Evolutionary conservation across 23 tunicate genomes (phyloP), one percentile per base, ranked within the genome.

Genomic region (Oikopleura vanhoeffeni): DNA sequence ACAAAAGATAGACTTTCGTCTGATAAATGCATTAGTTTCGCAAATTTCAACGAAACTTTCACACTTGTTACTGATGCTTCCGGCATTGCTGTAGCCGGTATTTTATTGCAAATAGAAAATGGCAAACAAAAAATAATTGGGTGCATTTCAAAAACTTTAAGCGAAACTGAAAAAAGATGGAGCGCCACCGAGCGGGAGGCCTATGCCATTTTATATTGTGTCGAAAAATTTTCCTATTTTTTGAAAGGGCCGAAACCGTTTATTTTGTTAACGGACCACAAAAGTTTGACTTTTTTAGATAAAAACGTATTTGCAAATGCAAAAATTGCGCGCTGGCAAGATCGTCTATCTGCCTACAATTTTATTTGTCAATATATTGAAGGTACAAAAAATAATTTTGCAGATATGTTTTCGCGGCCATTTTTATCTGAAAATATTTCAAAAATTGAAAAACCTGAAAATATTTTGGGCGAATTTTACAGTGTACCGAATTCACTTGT

Each of bases 161-260:
- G 39, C 58, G 40, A 1, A 3, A 36, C 60, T 1, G 86, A 84
- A 57, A 27, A 1, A 18, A 84, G 67, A 8, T 84, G 67, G 60
- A 67, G 40, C 27, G 36, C 84, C 2, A 27, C 86, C 35, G 67
- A 57, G 67, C 67, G 67, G 40, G 87, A 85, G 41, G 35, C 40
- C 28, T 41, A 41, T 0, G 87, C 85, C 1, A 83, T 85, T 0
- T 57, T 85, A 0, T 76, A 39, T 30, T 42, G 40, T 27, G 83
- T 49, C 18, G 40, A 84, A 84, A 84, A 28, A 27, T 18, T 41
- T 40, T 18, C 34, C 1, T 67, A 40, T 67, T 67, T 71, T 30
- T 38, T 71, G 38, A 28, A 32, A 24, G 79, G 79, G 4, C n/a
- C n/a, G n/a, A 28, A 3, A 24, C 27, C 27, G 32, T 71, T 71